Base-by-base conservation (phyloP, 1,140 invertebrate genomes). In the Pachypeltis micranthus region DNA sequence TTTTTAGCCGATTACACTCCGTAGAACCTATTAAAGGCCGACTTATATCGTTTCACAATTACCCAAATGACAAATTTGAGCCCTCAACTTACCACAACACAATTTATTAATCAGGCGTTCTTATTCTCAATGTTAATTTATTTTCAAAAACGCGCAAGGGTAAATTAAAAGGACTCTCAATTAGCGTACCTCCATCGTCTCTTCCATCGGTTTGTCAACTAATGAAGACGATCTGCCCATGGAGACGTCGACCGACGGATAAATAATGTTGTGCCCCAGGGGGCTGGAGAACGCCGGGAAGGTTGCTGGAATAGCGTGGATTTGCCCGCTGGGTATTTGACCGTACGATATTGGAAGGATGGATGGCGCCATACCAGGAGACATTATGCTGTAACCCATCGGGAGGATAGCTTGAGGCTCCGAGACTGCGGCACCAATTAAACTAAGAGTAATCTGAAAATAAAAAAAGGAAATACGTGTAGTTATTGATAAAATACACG, bases 391-490 rank as follows among this genome's bases (percentile, higher is more conserved):
- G 58, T 60, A 62, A 67, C 65, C 31, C 69, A 29, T 19, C 2
- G 61, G 34, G 23, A 47, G 14, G 25, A 60, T n/a, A 27, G 27
- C 57, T 51, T 44, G 44, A 24, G 47, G 29, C 24, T 47, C 62
- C 2, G 24, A 16, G 56, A 24, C 31, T 23, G 21, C 44, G 16
- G 44, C 62, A 70, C 75, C 75, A 74, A 74, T 72, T 70, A 74
- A 68, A 71, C 72, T 73, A 70, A 51, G 12, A 51, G 10, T 4
- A 4, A 51, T 4, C 47, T 51, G 47, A 10, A 51, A 51, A 51
- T 21, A 21, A 21, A 51, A 51, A 39, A 10, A 39, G n/a, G n/a
- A n/a, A n/a, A n/a, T n/a, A n/a, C n/a, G 16, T 39, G 7, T 39
- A 39, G 31, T 10, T 39, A 10, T 10, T 39, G 16, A 16, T 39